Conservation (phyloP, 2,113 vertebrate genomes). For the Rhizomys pruinosus region DNA sequence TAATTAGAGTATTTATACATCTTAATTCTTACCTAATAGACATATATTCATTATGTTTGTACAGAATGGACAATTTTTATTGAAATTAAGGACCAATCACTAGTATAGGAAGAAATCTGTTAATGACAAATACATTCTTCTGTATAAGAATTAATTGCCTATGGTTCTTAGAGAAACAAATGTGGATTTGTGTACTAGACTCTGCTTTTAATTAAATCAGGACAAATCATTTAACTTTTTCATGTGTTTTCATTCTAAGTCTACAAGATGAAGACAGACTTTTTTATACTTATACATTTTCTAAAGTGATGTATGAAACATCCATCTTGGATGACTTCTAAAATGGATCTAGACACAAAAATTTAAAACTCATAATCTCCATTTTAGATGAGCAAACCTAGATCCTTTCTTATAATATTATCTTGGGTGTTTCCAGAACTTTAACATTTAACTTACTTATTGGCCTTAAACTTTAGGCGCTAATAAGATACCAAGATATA, state of each 20-base stretch:
- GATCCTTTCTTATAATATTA: background rate
- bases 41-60: too few relatives aligned
- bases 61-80: background rate
- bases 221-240: background rate
- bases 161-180: background rate
- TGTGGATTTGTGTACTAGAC: background rate
- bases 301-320: background rate
- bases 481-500: too few relatives aligned
- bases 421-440: background rate
- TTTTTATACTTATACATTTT: background rate
- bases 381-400: background rate
- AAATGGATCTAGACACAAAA: background rate
- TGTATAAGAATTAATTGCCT: background rate
- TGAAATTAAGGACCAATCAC: background rate
- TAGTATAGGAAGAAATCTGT: background rate
- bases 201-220: background rate
- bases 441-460: background rate
- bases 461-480: background rate
- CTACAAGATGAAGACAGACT: background rate
- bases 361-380: background rate
- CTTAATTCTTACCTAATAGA: background rate
- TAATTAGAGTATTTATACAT: background rate
- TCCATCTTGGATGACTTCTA: background rate
- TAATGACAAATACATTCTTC: background rate
- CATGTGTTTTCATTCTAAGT: background rate